phyloP scores from a whole-genome alignment of 2,888 invertebrate genomes.

The Liposcelis brunnea region DNA sequence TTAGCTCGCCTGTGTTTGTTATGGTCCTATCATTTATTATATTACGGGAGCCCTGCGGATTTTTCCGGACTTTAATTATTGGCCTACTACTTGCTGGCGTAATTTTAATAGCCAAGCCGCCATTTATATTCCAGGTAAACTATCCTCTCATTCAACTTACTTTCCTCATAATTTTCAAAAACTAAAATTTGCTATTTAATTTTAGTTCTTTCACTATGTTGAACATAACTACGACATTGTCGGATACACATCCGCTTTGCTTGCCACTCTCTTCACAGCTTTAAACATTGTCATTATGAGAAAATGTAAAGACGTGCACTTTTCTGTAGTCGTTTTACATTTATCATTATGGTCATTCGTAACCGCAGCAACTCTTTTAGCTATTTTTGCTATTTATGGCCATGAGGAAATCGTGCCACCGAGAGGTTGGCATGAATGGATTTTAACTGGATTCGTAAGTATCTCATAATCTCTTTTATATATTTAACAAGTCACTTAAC shows the following conservation, averaged over 20 bases:
- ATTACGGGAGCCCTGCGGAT: conserved; percentile 29
- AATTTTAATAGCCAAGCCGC: conserved; percentile 28
- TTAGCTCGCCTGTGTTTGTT: conserved; percentile 31
- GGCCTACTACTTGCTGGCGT: conserved; percentile 28
- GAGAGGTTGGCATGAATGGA: conserved; percentile 23
- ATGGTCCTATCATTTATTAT: conserved; percentile 29
- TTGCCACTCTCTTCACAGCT: conserved; percentile 29
- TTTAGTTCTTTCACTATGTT: conserved; percentile 14
- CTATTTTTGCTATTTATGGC: conserved; percentile 15
- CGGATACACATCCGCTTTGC: conserved; percentile 27
- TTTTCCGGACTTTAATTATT: conserved; percentile 27
- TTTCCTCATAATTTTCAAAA: neutral
- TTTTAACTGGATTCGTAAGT: conserved; percentile 14
- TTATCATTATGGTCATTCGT: conserved; percentile 27
- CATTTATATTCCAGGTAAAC: conserved; percentile 27
- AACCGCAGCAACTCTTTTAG: conserved; percentile 23
- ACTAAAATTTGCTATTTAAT: neutral
- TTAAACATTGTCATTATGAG: conserved; percentile 31
- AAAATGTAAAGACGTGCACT: conserved; percentile 30
- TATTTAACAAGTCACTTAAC: neutral
- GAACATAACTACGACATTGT: conserved; percentile 24
- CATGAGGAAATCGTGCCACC: conserved; percentile 17
- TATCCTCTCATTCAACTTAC: neutral
- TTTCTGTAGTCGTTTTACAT: conserved; percentile 28
- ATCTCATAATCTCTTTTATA: neutral